These are phyloP conservation scores for Zaprionus nigranus DNA, from an alignment of 1,140 invertebrate species.

Conservation along the genomic window DNA sequence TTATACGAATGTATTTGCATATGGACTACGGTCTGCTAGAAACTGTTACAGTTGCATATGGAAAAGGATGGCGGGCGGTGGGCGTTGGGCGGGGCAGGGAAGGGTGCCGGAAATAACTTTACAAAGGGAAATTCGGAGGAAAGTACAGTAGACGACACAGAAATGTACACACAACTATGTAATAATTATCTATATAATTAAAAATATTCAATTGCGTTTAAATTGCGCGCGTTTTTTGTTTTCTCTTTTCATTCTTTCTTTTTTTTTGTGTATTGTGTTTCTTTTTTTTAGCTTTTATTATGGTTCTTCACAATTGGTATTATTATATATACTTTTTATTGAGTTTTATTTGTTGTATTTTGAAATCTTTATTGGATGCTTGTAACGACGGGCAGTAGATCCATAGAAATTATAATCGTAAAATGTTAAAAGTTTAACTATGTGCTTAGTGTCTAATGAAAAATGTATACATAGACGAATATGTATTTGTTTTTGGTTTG, in stretches of 20 bases:
- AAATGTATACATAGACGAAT: constrained; percentile 84
- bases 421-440: constrained; percentile 85
- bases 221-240: constrained; percentile 25
- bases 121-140: constrained; percentile 47
- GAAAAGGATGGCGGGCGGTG: background rate
- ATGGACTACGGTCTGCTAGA: constrained; percentile 73
- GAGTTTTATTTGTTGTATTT: constrained; percentile 41
- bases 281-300: background rate
- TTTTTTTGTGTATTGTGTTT: background rate
- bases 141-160: constrained; percentile 55
- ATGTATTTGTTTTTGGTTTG: constrained; percentile 51
- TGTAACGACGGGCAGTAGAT: constrained; percentile 84
- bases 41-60: constrained; percentile 61
- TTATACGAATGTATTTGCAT: constrained; percentile 78
- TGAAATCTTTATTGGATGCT: constrained; percentile 84
- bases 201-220: constrained; percentile 29
- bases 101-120: constrained; percentile 52
- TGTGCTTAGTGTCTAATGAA: constrained; percentile 84
- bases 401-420: constrained; percentile 84
- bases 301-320: background rate
- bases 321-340: constrained; percentile 17
- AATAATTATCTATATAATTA: constrained; percentile 46
- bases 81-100: background rate
- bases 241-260: constrained; percentile 24
- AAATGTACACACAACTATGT: constrained; percentile 64